Evolutionary conservation across 2,888 invertebrate species (phyloP), one percentile per base, ranked within the genome.

Genomic region (Eristalis tenax): DNA sequence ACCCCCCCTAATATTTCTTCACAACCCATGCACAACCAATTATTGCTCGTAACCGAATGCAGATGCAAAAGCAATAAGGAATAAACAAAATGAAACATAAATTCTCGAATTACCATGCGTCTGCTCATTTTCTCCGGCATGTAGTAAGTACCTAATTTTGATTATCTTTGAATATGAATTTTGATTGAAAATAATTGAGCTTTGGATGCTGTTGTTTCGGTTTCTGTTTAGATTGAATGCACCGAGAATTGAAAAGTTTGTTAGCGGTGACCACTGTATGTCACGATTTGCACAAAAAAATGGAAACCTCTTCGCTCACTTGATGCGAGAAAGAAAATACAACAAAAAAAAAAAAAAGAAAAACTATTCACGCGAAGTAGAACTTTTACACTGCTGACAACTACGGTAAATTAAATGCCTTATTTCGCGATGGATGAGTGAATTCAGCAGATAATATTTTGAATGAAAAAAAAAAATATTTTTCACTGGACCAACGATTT

Each of bases 51-150:
- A 28, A 61, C 18, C n/a, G 28, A 65, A 38, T n/a, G 38, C 35
- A 32, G 32, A 38, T 22, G 32, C 23, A 61, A 6, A 15, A 15
- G 70, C 1, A 43, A 61, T 10, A 32, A 38, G 4, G 4, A 23
- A 26, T 23, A 50, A 15, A 23, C 28, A 50, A 68, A 11, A 15
- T 50, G 28, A 18, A 32, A n/a, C 18, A 32, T 22, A 10, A 13
- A 73, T 43, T 73, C 26, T 71, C 59, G 2, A 79, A 77, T 87
- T 88, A 88, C 88, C 88, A 88, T 84, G 80, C 88, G 88, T 84
- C 88, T 80, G 77, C 74, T 84, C 87, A 87, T 87, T 83, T 83
- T 87, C 69, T 87, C 87, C 76, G 87, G 87, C 87, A 87, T 87
- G 76, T 69, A 87, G 76, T 69, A 87, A 68, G 76, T 69, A 75